Evolutionary conservation across 2,888 invertebrate genomes (phyloP), one percentile per base, ranked within the genome.

Genomic region (Trissoscelio sp.): DNA sequence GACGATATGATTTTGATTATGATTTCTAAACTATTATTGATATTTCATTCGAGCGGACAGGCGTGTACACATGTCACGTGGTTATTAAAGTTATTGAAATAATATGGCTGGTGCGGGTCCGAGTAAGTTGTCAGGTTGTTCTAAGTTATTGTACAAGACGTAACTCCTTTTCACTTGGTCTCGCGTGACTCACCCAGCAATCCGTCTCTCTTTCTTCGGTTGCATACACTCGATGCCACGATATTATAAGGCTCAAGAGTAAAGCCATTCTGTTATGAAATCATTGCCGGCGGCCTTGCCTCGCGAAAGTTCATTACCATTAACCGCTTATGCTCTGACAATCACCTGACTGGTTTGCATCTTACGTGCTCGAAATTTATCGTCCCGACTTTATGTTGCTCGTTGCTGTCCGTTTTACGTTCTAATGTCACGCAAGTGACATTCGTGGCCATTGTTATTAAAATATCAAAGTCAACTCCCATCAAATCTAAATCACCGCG

Each of bases 281-380:
- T 90, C 89, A 87, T 88, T 84, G 85, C 85, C 85, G 73, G 73
- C 88, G 90, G 87, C 90, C 90, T 91, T 91, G 90, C 86, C 87
- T 86, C 84, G 87, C 86, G 87, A 90, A 90, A 91, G 91, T 91
- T 91, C 91, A 91, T 91, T 91, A 91, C 91, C 90, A 90, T 90
- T 88, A 88, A 88, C 88, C 88, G 87, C 83, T 57, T 55, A 78
- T 66, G 42, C 75, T 67, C 67, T 39, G 79, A 72, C 79, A 64
- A 79, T 82, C 75, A 77, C 28, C 67, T 46, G 62, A 46, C 77
- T 62, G 69, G 12, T 60, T 69, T 42, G 51, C 51, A 39, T 51
- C 46, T 34, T 42, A 9, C 31, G 11, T 24, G 34, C 42, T 37
- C 57, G 57, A 62, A 57, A 78, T 78, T 72, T 48, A 72, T 72